Evolutionary conservation across 2,888 invertebrate genomes (phyloP), one percentile per base, ranked within the genome.

Genomic region (Thumatha senex): DNA sequence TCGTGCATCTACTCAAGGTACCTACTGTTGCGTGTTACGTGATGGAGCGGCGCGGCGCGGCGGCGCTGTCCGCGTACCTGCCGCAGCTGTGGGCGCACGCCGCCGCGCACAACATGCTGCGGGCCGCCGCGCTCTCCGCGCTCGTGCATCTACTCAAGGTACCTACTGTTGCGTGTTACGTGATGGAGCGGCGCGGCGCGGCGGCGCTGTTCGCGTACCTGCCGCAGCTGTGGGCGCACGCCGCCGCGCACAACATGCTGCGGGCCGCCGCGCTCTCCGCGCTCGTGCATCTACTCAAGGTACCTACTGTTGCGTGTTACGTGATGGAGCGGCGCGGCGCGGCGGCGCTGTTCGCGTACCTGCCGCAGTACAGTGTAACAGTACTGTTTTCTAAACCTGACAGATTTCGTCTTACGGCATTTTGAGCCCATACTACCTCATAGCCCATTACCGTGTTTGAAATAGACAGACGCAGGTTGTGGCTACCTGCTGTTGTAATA

Each of bases 81-180:
- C 98, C 98, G 9, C 89, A 95, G 61, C 90, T 98, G 62, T 98
- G 98, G 98, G 93, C 95, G 56, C 96, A 97, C 83, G 96, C 98
- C 9, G 95, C 94, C 74, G 95, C 96, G n/a, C 97, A 97, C 77
- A 96, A 97, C 81, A 97, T 98, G 97, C 89, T 98, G 61, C 92
- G 97, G 11, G 98, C 98, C 76, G 97, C 98, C 40, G 97, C 98
- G 60, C 94, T 98, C 9, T 95, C 97, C 3, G 96, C 97, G 0
- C 92, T 98, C 40, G 95, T 96, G 57, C 96, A 97, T 74, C 92
- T 98, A 47, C 96, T 98, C 46, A 96, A 96, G 93, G 95, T 94
- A 71, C 7, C 30, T 8, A 8, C 47, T n/a, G n/a, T n/a, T n/a
- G n/a, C n/a, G n/a, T n/a, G n/a, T n/a, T n/a, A n/a, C n/a, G n/a